Conservation (phyloP, 2,113 vertebrate species). For the Circaetus gallicus region DNA sequence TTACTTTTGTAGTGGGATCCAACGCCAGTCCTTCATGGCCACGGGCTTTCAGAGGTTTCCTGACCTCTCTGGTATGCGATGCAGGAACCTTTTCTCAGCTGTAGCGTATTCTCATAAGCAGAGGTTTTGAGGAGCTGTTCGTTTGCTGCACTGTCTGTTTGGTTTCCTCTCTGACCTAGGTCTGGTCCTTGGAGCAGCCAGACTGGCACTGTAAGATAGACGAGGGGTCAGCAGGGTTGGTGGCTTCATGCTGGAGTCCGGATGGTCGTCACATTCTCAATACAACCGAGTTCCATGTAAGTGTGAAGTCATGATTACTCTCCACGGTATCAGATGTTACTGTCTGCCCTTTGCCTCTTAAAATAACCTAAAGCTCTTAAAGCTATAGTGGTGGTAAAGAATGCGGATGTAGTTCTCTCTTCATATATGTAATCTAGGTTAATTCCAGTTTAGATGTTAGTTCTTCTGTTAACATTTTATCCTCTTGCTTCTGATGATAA, state of each 20-base stretch:
- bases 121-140: accelerated
- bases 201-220: slow-evolving; percentile 98
- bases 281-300: slow-evolving; percentile 96
- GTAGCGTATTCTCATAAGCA: accelerated
- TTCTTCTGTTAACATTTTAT: not conserved
- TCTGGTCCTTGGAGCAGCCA: slow-evolving; percentile 95
- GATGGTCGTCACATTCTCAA: slow-evolving; percentile 98
- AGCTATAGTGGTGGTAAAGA: slow-evolving; percentile 30
- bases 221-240: slow-evolving; percentile 93
- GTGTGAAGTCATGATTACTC: slow-evolving; percentile 67
- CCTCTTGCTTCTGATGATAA: not conserved
- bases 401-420: accelerated
- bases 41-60: not conserved
- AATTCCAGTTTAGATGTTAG: not conserved
- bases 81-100: not conserved
- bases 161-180: slow-evolving; percentile 65
- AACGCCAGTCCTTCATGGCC: slow-evolving; percentile 80
- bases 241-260: slow-evolving; percentile 94
- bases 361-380: slow-evolving; percentile 71
- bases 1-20: slow-evolving; percentile 82
- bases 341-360: slow-evolving; percentile 70
- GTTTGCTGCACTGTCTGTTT: not conserved
- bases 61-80: not conserved
- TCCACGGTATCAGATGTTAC: slow-evolving; percentile 76
- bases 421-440: not conserved